Percentiles rank a stretch among this genome's conserved stretches.
phyloP scores from a whole-genome alignment of 2,888 invertebrate genomes.

The Rambutsinella grinnellia region DNA sequence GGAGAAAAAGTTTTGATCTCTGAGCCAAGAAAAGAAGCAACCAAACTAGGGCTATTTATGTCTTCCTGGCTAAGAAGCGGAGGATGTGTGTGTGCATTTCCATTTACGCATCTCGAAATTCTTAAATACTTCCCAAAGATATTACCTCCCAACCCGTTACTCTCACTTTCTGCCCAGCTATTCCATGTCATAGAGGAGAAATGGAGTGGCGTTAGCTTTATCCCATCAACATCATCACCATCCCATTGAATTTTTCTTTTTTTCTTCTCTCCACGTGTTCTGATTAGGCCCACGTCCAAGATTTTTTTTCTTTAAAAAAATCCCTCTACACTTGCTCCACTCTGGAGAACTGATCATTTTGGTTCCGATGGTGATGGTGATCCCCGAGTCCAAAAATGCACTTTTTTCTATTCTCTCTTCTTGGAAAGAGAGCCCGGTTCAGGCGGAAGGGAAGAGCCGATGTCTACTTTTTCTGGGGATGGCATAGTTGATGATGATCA shows the following conservation, averaged over 20 bases:
- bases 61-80: neutral
- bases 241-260: neutral
- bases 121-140: neutral
- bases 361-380: constrained; percentile 22
- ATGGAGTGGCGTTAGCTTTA: neutral
- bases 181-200: neutral
- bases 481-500: neutral
- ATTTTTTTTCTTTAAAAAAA: too few species aligned
- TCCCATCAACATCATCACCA: neutral
- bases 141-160: constrained; percentile 1
- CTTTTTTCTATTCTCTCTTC: constrained; percentile 28
- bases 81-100: neutral
- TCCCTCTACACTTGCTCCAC: constrained; percentile 8
- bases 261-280: constrained; percentile 61
- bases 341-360: constrained; percentile 36
- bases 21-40: neutral
- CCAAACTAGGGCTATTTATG: constrained; percentile 25
- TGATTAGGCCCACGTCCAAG: constrained; percentile 65
- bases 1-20: neutral
- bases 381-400: constrained; percentile 45
- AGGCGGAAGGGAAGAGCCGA: neutral
- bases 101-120: neutral
- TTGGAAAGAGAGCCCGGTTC: neutral
- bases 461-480: neutral
- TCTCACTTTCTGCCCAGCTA: neutral